Percentiles rank a stretch among this genome's conserved stretches.
These are phyloP conservation scores for Ormyrus pomaceus DNA, from an alignment of 2,888 invertebrate species.

Conservation along the genomic window DNA sequence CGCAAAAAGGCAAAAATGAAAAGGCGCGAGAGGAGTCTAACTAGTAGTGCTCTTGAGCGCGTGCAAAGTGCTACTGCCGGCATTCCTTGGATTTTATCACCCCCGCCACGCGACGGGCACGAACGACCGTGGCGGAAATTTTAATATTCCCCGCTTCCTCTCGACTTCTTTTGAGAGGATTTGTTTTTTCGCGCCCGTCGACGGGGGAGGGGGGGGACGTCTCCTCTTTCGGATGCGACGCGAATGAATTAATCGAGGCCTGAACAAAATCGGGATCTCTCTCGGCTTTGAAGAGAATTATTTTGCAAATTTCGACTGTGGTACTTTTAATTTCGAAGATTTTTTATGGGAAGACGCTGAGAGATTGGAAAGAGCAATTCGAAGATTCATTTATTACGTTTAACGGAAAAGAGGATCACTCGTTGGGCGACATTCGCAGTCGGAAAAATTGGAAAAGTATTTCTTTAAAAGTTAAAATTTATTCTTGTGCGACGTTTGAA, in stretches of 20 bases:
- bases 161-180: neutral
- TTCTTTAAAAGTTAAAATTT: neutral
- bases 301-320: no score
- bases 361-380: no score
- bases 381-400: no score
- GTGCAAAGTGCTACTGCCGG: constrained; percentile 19
- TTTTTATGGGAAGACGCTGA: no score
- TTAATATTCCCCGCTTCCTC: constrained; percentile 29
- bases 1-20: neutral
- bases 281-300: no score
- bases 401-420: no score
- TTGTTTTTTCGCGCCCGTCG: neutral
- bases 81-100: constrained; percentile 47
- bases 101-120: neutral
- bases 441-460: no score
- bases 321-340: no score
- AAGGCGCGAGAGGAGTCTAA: constrained; percentile 15
- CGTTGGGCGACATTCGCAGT: no score
- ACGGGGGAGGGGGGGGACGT: neutral
- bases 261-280: no score
- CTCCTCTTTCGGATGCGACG: neutral
- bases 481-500: constrained; percentile 26
- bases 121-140: constrained; percentile 29
- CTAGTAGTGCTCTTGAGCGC: constrained; percentile 30
- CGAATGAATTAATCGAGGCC: constrained; percentile 3